Evolutionary conservation across 2,888 invertebrate species (phyloP), one percentile per base, ranked within the genome.

Genomic region (Trachelus troglodyta): DNA sequence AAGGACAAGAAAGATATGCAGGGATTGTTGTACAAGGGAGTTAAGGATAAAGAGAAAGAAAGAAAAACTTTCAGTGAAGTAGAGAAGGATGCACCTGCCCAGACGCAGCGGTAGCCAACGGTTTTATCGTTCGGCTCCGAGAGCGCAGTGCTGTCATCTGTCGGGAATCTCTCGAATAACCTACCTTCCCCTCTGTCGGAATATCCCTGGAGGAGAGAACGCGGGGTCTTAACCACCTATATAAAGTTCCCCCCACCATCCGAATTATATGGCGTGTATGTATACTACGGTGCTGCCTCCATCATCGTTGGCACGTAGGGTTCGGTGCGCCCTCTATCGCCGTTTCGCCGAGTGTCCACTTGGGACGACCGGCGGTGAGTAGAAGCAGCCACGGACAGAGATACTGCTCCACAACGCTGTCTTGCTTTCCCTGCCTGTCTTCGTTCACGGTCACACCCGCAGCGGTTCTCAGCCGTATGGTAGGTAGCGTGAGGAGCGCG

Each of bases 401-500:
- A 88, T 87, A 89, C 86, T 88, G 89, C 89, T 90, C 87, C 80
- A 81, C 88, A 88, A 73, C 78, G 79, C 77, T 88, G 87, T 87
- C 88, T 89, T 90, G 89, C 89, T 89, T 89, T 88, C 84, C 88
- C 88, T 89, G 88, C 89, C 88, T 90, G 15, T 40, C 87, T 87
- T 89, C 89, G 90, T 90, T 90, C 90, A 90, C 90, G 90, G 90
- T 90, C 90, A 90, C 90, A 90, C 90, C 88, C 89, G 90, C 89
- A 88, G 89, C 81, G 89, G 83, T 82, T 80, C 88, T 89, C 90
- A 89, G 84, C 84, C 76, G 74, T 69, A 15, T 3, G 35, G 12
- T 35, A 35, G 35, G 30, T 31, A 30, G 30, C 74, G 74, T 4
- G 34, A 34, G 12, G 4, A 34, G 15, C 31, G 15, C 74, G 34